These are phyloP conservation scores for Semotilus atromaculatus DNA, from an alignment of 2,797 vertebrate genomes.

Conservation along the genomic window DNA sequence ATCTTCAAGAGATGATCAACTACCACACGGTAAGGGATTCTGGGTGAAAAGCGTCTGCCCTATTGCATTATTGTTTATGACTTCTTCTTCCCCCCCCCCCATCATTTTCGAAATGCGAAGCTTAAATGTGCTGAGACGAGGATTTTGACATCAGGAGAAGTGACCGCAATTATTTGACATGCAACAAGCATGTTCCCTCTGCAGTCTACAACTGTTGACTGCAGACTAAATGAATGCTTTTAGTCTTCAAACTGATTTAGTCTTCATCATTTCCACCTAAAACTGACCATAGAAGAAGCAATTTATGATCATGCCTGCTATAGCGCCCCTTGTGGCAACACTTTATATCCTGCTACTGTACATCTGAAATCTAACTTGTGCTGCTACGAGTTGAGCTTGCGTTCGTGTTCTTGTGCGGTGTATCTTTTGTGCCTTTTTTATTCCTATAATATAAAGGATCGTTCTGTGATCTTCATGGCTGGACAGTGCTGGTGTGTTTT, in stretches of 20 bases:
- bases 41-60: neutral
- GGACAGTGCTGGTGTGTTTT: neutral
- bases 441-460: neutral
- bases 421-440: neutral
- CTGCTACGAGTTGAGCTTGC: neutral
- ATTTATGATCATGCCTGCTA: neutral
- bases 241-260: neutral
- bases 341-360: neutral
- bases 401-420: neutral
- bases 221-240: neutral
- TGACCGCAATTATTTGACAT: neutral
- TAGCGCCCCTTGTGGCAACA: neutral
- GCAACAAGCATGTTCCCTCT: neutral
- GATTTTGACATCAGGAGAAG: neutral
- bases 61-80: neutral
- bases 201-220: neutral
- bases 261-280: neutral
- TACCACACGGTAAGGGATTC: constrained; percentile 91
- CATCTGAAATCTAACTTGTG: neutral
- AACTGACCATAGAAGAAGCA: neutral
- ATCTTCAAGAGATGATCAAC: constrained; percentile 97
- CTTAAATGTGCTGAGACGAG: neutral
- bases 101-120: neutral
- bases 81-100: neutral
- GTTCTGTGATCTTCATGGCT: neutral